Percentiles rank a stretch among this genome's conserved stretches.
These are phyloP conservation scores for Parnassius smintheus DNA, from an alignment of 2,888 invertebrate genomes.

Conservation along the genomic window DNA sequence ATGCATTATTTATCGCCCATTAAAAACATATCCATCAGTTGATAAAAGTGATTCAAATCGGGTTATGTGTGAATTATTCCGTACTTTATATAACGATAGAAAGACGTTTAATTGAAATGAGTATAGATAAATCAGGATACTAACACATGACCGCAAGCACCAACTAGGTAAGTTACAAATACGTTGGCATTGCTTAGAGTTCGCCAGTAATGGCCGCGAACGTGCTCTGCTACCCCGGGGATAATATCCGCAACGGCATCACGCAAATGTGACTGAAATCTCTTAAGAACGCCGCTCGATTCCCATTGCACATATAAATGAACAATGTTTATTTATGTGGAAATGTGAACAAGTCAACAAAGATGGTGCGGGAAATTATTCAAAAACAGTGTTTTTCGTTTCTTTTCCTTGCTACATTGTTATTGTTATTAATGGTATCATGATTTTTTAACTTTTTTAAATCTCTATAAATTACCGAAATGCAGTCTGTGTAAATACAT, in stretches of 20 bases:
- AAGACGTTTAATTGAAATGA: not conserved
- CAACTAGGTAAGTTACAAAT: slow-evolving; percentile 14
- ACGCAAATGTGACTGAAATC: slow-evolving; percentile 29
- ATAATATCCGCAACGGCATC: slow-evolving; percentile 34
- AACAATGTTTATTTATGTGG: slow-evolving; percentile 27
- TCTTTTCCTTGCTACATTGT: no score
- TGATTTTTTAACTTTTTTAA: no score
- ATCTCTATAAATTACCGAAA: no score
- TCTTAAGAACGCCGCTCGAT: slow-evolving; percentile 31
- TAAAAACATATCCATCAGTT: no score
- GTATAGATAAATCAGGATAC: slow-evolving; percentile 5
- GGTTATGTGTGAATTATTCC: no score
- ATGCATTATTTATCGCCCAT: no score
- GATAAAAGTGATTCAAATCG: no score
- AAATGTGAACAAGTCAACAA: slow-evolving; percentile 20
- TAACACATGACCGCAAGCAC: slow-evolving; percentile 5
- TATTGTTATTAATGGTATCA: no score
- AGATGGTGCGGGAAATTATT: no score
- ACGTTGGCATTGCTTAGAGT: slow-evolving; percentile 36
- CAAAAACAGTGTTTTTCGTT: no score
- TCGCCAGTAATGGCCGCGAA: slow-evolving; percentile 47
- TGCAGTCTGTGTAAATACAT: no score
- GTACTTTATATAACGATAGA: no score
- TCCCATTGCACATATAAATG: slow-evolving; percentile 31
- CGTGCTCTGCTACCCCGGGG: slow-evolving; percentile 38